phyloP scores from a whole-genome alignment of 2,797 vertebrate species.

The Microchirus variegatus region DNA sequence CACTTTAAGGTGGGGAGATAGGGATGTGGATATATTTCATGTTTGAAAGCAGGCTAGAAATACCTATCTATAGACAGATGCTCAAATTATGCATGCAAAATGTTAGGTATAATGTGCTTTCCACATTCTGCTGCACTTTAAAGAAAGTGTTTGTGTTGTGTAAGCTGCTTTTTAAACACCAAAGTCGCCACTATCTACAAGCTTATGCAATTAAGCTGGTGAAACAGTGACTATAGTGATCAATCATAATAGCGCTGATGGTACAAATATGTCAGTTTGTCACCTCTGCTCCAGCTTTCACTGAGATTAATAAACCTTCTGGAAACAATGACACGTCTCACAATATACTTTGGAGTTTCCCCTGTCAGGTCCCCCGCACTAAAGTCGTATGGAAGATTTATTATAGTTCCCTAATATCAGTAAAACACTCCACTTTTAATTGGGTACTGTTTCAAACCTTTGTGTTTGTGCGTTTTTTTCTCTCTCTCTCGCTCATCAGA shows the following conservation, averaged over 20 bases:
- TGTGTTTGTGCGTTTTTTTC: background rate
- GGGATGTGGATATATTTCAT: background rate
- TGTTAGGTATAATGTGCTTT: constrained; percentile 10
- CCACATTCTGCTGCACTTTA: constrained; percentile 7
- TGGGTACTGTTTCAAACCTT: background rate
- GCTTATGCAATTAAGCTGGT: constrained; percentile 65
- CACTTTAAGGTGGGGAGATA: constrained; percentile 39
- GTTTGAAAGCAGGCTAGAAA: constrained; percentile 7
- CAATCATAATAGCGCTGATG: constrained; percentile 73
- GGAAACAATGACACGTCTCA: constrained; percentile 25
- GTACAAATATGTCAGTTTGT: constrained; percentile 58
- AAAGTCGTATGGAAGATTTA: constrained; percentile 38
- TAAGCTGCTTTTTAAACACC: constrained; percentile 63
- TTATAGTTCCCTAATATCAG: constrained; percentile 4
- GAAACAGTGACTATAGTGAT: constrained; percentile 75
- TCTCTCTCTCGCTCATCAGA: background rate
- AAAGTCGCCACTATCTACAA: constrained; percentile 62
- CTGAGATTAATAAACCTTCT: constrained; percentile 39
- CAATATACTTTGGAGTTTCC: constrained; percentile 5
- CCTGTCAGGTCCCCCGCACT: constrained; percentile 5
- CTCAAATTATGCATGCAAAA: constrained; percentile 11
- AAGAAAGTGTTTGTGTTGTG: constrained; percentile 38
- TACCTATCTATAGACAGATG: background rate
- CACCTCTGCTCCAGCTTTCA: constrained; percentile 53
- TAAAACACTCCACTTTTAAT: background rate